Evolutionary conservation across 2,113 vertebrate genomes (phyloP), one percentile per base, ranked within the genome.

Genomic region (Dicerorhinus sumatrensis): DNA sequence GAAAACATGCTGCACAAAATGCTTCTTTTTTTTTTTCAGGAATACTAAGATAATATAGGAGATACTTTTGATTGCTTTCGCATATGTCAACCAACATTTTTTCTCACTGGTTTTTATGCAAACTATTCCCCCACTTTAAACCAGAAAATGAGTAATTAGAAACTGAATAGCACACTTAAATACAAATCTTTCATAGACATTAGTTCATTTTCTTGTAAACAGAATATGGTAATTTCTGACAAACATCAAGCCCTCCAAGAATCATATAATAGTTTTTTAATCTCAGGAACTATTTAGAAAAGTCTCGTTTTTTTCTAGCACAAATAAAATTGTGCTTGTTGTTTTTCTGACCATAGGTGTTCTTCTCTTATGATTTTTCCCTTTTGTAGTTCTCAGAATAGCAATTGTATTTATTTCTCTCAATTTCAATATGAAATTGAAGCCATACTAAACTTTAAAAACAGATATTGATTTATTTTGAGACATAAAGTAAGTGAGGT

Each of bases 191-290:
- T 97, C 77, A 54, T 92, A 94, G 67, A 60, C 6, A 29, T 42
- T 73, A 63, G 62, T 82, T 97, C 67, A 89, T 83, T 82, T 93
- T 92, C 84, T 36, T 97, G 33, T 76, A 97, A 97, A 94, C 72
- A 96, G n/a, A 87, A 80, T 95, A 76, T 65, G 87, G 25, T 76
- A 36, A 95, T 95, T 91, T 96, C 39, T 92, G 51, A 85, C 76
- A 84, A 85, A 87, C 31, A 79, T 86, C 51, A 97, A 93, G 63
- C 69, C 56, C 85, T 87, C 36, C 21, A 87, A 70, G 46, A 94
- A 97, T 94, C 56, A 89, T 51, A 84, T 25, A 73, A 89, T 16
- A 14, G 79, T 67, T 93, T 97, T 91, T 86, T 46, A 89, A 96
- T 95, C 79, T 94, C 60, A 85, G 39, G 14, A 85, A 69, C 36